phyloP scores from a whole-genome alignment of 2,797 vertebrate species.

The Aphelocoma californica region DNA sequence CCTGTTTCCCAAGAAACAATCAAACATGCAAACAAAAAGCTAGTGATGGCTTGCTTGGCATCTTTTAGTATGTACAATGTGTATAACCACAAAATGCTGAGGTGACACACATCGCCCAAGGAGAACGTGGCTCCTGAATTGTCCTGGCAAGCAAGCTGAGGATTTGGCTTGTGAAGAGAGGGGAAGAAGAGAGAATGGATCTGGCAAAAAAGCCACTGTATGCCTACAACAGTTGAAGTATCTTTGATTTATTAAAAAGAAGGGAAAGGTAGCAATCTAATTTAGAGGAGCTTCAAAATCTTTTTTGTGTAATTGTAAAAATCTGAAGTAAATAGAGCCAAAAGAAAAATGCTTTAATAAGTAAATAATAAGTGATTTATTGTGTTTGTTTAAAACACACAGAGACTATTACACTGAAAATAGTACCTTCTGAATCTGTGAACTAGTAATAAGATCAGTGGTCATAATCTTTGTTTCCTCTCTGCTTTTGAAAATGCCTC shows the following conservation, averaged over 20 bases:
- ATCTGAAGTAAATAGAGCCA: neutral
- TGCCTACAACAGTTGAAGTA: neutral
- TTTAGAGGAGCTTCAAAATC: neutral
- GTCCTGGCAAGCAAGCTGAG: neutral
- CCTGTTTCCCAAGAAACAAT: neutral
- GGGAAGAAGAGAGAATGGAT: neutral
- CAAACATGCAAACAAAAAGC: neutral
- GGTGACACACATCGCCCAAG: neutral
- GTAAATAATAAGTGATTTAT: neutral
- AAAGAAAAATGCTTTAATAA: neutral
- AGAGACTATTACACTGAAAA: neutral
- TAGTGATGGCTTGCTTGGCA: neutral
- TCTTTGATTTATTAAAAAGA: neutral
- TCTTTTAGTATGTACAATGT: neutral
- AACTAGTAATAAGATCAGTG: neutral
- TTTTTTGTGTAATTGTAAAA: neutral
- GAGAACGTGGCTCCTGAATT: neutral
- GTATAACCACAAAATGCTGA: neutral
- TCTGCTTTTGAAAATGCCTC: neutral
- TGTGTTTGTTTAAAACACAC: neutral
- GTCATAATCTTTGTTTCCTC: neutral
- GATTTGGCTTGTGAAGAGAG: neutral
- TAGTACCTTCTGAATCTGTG: neutral
- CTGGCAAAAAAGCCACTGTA: neutral
- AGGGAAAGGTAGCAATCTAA: neutral